Evolutionary conservation across 2,888 invertebrate species (phyloP), one percentile per base, ranked within the genome.

Genomic region (Nomada fucata): DNA sequence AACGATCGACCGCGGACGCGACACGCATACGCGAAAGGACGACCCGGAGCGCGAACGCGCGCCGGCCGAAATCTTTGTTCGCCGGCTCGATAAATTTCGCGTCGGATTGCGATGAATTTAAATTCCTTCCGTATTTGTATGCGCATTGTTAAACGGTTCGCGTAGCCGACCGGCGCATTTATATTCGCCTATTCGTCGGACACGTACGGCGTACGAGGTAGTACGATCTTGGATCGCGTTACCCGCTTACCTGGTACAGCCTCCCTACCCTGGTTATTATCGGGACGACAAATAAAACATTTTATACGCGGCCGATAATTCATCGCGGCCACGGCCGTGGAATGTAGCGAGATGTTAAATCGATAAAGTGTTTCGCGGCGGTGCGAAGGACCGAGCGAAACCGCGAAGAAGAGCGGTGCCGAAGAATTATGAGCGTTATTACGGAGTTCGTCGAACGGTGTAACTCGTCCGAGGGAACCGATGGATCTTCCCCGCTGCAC

Each of bases 261-360:
- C 64, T 77, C 63, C 26, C 26, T 2, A 1, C 26, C 26, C 59
- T 13, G 55, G 70, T 76, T 76, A 88, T 87, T 79, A 84, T 78
- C 82, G 57, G 11, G 78, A 79, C 76, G 88, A 87, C 88, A 88
- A 87, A 88, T 84, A 88, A 88, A 87, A 67, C 60, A 86, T 86
- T 77, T 77, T 55, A 83, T 70, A 77, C 60, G 68, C 50, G 75
- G 61, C 76, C 76, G 77, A 82, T 88, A 82, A 84, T 87, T 87
- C 79, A 83, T 85, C 68, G 76, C 55, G 73, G 71, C 76, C 78
- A 76, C 78, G 76, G 59, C 44, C 75, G 52, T 71, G 76, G 76
- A 84, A 84, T 74, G 76, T 73, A 72, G 73, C 73, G 73, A 79
- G 79, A 84, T 84, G 84, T 81, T 84, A 72, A 84, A 84, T 84